These are phyloP conservation scores for Frankliniella intonsa DNA, from an alignment of 2,888 invertebrate genomes.

Conservation along the genomic window DNA sequence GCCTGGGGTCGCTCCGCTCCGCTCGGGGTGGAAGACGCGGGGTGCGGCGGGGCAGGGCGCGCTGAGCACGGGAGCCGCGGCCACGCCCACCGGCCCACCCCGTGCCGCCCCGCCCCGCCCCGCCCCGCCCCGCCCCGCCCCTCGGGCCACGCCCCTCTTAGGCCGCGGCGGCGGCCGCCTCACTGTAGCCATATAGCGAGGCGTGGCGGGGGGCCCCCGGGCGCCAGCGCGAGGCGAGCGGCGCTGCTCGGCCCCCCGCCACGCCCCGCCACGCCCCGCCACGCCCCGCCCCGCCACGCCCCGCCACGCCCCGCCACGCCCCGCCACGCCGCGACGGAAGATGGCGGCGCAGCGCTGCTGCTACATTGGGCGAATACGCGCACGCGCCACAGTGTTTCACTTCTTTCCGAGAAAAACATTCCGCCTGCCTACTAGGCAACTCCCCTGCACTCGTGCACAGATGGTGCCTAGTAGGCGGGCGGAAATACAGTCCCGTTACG, in stretches of 20 bases:
- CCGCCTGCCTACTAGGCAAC: no score
- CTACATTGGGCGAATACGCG: no score
- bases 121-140: not conserved
- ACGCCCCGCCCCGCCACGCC: not conserved
- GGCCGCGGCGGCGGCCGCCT: not conserved
- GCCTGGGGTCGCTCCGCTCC: no score
- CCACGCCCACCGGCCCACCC: slow-evolving; percentile 8
- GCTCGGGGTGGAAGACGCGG: not conserved
- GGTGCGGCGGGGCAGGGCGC: no score
- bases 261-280: not conserved
- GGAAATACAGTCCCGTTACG: no score
- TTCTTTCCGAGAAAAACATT: no score
- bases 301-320: not conserved
- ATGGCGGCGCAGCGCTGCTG: not conserved
- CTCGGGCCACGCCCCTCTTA: not conserved
- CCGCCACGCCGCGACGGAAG: not conserved
- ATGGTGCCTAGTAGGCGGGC: no score
- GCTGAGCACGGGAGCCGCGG: not conserved
- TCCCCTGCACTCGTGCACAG: no score
- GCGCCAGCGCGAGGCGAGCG: not conserved
- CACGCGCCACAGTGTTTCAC: no score
- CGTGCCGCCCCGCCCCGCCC: not conserved
- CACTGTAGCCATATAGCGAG: not conserved
- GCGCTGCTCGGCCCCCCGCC: not conserved
- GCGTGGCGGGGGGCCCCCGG: not conserved